phyloP scores from a whole-genome alignment of 1,140 invertebrate genomes.

The Frieseomelitta varia region DNA sequence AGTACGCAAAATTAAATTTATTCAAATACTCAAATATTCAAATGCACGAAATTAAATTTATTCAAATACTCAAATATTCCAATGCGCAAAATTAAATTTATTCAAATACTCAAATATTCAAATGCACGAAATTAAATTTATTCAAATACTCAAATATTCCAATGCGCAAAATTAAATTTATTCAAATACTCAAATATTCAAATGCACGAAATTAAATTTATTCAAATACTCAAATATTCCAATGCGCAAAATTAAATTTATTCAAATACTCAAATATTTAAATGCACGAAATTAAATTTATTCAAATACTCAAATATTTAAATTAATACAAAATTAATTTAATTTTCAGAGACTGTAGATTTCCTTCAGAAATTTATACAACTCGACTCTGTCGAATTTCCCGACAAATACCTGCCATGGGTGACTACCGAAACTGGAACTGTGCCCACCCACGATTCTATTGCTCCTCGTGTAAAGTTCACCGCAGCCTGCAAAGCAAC shows the following conservation, averaged over 20 bases:
- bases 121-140: too few relatives aligned
- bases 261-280: not conserved
- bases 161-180: too few relatives aligned
- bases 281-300: too few relatives aligned
- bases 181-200: not conserved
- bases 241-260: too few relatives aligned
- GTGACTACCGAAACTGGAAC: constrained; percentile 93
- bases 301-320: not conserved
- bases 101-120: not conserved
- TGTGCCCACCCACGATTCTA: constrained; percentile 95
- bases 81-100: too few relatives aligned
- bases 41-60: too few relatives aligned
- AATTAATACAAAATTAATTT: too few relatives aligned
- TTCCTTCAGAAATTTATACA: not conserved
- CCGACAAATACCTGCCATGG: constrained; percentile 90
- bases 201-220: too few relatives aligned
- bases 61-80: not conserved
- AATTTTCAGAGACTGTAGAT: too few relatives aligned
- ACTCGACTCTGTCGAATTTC: not conserved
- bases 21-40: not conserved
- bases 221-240: not conserved
- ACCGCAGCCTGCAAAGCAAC: constrained; percentile 88
- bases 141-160: not conserved
- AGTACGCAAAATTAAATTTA: too few relatives aligned
- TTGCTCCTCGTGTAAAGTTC: constrained; percentile 93